Evolutionary conservation across 1,140 invertebrate genomes (phyloP), one percentile per base, ranked within the genome.

Genomic region (Megathymus violae): DNA sequence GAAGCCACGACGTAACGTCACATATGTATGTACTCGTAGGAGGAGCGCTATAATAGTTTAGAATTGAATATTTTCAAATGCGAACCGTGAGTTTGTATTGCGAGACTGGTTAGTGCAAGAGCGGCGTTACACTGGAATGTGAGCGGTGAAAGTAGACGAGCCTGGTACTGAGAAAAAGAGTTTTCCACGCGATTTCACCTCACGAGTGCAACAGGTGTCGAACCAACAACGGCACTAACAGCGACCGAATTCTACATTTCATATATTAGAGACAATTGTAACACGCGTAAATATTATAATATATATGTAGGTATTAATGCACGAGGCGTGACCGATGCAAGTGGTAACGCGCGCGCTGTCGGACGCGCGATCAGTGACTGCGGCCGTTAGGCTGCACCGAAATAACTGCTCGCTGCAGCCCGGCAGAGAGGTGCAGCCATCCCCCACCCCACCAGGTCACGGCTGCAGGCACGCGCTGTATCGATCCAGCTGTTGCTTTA

Each of bases 161-260:
- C 80, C 79, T 74, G 81, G 68, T 87, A 86, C 78, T 64, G 72
- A 88, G 85, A 84, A 89, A 89, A 90, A 88, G 71, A 82, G 80
- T 88, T 90, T 90, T 90, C 83, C 85, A 86, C 76, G 73, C 76
- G 76, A 85, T 90, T 88, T 88, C 88, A 82, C 85, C 77, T 71
- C 69, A 76, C 78, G 74, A 80, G 76, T 61, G 76, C 83, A 86
- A 87, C 85, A 84, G 80, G 84, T 88, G 80, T 60, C 47, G 63
- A 16, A 15, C 44, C 59, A 19, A 60, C 50, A 65, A 70, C 67
- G 48, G 50, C 67, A 74, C 70, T 65, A 46, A 22, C 41, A 36
- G 10, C 47, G 11, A 41, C 59, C 34, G 38, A 63, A 52, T 27
- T n/a, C n/a, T n/a, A n/a, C n/a, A n/a, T n/a, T n/a, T n/a, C n/a